Percentiles rank a stretch among this genome's conserved stretches.
phyloP scores from a whole-genome alignment of 2,113 vertebrate species.

The Protobothrops flavoviridis region DNA sequence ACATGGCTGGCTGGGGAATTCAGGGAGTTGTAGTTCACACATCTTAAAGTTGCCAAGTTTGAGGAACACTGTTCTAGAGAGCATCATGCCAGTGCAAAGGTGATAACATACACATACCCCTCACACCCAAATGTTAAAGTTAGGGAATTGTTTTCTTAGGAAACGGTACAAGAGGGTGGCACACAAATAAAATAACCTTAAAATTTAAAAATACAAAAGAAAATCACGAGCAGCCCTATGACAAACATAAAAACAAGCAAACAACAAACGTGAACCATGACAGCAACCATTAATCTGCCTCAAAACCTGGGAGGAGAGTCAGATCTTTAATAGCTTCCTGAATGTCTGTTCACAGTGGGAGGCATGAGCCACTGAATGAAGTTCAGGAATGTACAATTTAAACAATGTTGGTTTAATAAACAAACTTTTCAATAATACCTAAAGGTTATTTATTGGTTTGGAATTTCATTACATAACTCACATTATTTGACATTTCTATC shows the following conservation, averaged over 20 bases:
- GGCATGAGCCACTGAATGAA: neutral
- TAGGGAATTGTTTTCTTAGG: neutral
- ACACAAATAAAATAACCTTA: neutral
- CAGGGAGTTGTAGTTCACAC: neutral
- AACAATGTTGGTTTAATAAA: neutral
- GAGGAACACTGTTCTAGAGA: neutral
- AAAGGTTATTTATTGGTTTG: constrained; percentile 1
- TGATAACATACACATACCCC: neutral
- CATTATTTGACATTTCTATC: neutral
- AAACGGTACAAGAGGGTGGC: neutral
- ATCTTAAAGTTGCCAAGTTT: neutral
- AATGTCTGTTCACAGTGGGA: neutral
- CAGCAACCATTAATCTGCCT: neutral
- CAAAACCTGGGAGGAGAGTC: neutral
- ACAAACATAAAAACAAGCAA: neutral
- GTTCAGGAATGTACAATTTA: neutral
- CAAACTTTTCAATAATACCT: constrained; percentile 11
- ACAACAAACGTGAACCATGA: neutral
- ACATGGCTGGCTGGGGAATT: neutral
- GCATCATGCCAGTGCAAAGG: neutral
- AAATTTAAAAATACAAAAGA: neutral
- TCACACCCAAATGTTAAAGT: neutral
- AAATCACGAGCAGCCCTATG: neutral
- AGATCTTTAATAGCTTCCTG: neutral
- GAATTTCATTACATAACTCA: neutral